Evolutionary conservation across 1,140 invertebrate species (phyloP), one percentile per base, ranked within the genome.

Genomic region (Bemisia tabaci): DNA sequence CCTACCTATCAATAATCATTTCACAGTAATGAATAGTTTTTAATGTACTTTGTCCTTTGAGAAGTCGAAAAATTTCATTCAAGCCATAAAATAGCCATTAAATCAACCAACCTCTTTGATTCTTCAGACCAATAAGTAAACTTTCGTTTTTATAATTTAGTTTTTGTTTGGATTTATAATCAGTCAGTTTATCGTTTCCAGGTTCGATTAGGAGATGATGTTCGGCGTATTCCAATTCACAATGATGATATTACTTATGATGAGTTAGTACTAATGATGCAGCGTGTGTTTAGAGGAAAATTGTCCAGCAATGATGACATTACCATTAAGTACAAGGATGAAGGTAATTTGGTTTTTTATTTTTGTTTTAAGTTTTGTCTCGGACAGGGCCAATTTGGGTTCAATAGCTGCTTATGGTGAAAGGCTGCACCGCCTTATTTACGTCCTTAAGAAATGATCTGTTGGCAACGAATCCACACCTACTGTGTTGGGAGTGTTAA

Each of bases 191-290:
- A n/a, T n/a, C n/a, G n/a, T n/a, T 66, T 60, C 62, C 25, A 87
- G 82, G 87, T 85, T 48, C 82, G 87, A 72, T 79, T 89, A 59
- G 85, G 83, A 21, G 83, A 88, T 75, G 87, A 89, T 76, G 87
- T 89, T 63, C 77, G 87, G 12, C 77, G 85, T 65, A 87, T 89
- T 68, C 84, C 87, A 1, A 88, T 89, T 63, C 85, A 88, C 73
- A 89, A 89, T 79, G 87, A 89, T 75, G 87, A 88, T 58, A 84
- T 89, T 65, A 90, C 87, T 1, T 89, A 87, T 75, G 87, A 89
- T 79, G 87, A 90, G 76, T 73, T 90, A 22, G 80, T 89, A 58
- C 77, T 89, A 21, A 89, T 90, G 87, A 88, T 89, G 86, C 86
- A 89, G 75, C 75, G 88, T 69, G 84, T 90, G 2, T 90, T 88